phyloP scores from a whole-genome alignment of 35 echinoderm and acorn worm species.

The Apostichopus californicus region DNA sequence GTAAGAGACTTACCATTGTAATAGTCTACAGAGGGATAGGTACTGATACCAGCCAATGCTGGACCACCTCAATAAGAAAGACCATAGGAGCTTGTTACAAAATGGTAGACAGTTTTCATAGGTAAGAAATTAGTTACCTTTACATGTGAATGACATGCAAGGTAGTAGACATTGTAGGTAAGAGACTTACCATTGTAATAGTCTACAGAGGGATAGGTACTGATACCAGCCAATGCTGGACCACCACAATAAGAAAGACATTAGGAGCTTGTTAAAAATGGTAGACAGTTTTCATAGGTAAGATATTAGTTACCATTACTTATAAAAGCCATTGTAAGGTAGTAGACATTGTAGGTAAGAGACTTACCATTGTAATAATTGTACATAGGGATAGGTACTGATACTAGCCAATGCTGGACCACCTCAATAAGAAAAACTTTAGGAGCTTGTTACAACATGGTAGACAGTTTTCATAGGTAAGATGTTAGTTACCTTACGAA shows the following conservation, averaged over 20 bases:
- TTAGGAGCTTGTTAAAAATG: conserved; percentile 97
- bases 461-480: conserved; percentile 98
- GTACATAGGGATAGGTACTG: too few relatives aligned
- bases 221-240: conserved; percentile 62
- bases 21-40: too few relatives aligned
- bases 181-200: not conserved
- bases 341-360: too few relatives aligned
- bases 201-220: too few relatives aligned
- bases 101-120: conserved; percentile 99
- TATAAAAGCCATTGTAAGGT: too few relatives aligned
- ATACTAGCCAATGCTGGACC: conserved; percentile 74
- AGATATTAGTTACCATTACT: not conserved
- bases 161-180: too few relatives aligned
- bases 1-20: too few relatives aligned
- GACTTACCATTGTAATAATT: too few relatives aligned
- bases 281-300: conserved; percentile 99
- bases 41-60: too few relatives aligned
- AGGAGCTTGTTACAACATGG: conserved; percentile 96
- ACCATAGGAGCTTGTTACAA: conserved; percentile 26
- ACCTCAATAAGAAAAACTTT: conserved; percentile 97
- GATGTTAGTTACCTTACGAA: not conserved
- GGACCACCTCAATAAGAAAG: too few relatives aligned
- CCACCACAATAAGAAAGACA: conserved; percentile 96
- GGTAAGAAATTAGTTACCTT: conserved; percentile 43
- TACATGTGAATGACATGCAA: too few relatives aligned